Evolutionary conservation across 2,888 invertebrate species (phyloP).

Genomic region (Drosophila nr. medialis): DNA sequence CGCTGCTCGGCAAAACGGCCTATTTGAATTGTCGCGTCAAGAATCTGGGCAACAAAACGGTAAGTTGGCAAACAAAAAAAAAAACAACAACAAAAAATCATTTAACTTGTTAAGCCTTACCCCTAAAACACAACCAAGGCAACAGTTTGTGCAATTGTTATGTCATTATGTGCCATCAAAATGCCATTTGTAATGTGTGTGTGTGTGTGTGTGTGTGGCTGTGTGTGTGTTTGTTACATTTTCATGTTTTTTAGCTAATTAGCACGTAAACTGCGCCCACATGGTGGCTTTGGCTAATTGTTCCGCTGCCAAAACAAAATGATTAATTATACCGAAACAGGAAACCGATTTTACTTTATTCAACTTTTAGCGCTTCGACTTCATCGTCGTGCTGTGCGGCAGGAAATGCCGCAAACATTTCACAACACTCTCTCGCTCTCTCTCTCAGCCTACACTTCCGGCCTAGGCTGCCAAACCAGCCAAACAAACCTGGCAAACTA

Average conservation of each 20-base stretch:
- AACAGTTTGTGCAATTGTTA: conserved; percentile 58
- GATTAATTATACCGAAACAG: conserved; percentile 79
- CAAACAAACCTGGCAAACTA: conserved; percentile 60
- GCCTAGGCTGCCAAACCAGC: conserved; percentile 18
- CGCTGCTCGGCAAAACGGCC: conserved; percentile 94
- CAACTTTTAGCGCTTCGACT: conserved; percentile 58
- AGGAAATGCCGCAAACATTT: conserved; percentile 80
- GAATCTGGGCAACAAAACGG: conserved; percentile 96
- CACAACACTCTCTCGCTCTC: conserved; percentile 51
- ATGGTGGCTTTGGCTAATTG: conserved; percentile 73
- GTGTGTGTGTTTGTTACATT: conserved; percentile 24
- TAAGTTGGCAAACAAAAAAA: conserved; percentile 85
- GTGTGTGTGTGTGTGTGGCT: conserved; percentile 2
- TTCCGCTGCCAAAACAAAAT: conserved; percentile 79
- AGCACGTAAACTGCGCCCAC: conserved; percentile 76
- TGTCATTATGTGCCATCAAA: conserved; percentile 71
- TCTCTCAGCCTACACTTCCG: conserved; percentile 6
- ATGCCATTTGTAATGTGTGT: conserved; percentile 55
- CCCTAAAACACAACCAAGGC: not conserved
- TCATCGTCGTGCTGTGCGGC: conserved; percentile 61
- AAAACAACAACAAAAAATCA: not conserved
- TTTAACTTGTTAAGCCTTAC: not conserved
- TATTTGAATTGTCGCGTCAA: conserved; percentile 95
- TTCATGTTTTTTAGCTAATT: conserved; percentile 67
- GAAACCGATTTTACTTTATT: conserved; percentile 80